Conservation (phyloP, 2,113 vertebrate genomes). For the Hemiscyllium ocellatum region DNA sequence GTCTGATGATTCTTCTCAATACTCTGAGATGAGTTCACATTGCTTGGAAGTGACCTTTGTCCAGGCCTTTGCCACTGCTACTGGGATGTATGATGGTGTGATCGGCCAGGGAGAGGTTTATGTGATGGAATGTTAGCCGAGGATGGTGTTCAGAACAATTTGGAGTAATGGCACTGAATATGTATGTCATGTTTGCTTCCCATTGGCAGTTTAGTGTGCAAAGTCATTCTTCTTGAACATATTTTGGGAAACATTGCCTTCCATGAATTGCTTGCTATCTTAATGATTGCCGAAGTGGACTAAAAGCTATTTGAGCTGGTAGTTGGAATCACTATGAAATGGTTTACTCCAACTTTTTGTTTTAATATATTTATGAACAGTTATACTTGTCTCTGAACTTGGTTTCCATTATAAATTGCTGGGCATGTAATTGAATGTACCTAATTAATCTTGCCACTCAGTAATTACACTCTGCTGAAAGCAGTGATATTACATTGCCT, state of each 20-base stretch:
- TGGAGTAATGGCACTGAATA: neutral
- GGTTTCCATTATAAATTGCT: neutral
- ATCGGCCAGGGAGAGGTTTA: no score
- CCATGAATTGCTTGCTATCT: neutral
- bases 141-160: no score
- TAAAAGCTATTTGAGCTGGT: neutral
- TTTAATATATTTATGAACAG: neutral
- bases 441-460: neutral
- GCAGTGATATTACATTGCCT: neutral
- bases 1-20: neutral
- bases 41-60: neutral
- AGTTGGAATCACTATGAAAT: neutral
- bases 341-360: neutral
- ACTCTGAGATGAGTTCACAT: neutral
- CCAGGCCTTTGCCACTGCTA: neutral
- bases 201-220: neutral
- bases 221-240: neutral
- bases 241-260: neutral
- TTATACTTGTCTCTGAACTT: neutral
- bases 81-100: neutral
- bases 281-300: neutral
- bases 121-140: no score
- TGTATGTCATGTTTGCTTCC: neutral
- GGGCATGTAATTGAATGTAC: neutral
- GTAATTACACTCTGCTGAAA: neutral